Evolutionary conservation across 1,140 invertebrate genomes (phyloP), one percentile per base, ranked within the genome.

Genomic region (Campoletis sonorensis): DNA sequence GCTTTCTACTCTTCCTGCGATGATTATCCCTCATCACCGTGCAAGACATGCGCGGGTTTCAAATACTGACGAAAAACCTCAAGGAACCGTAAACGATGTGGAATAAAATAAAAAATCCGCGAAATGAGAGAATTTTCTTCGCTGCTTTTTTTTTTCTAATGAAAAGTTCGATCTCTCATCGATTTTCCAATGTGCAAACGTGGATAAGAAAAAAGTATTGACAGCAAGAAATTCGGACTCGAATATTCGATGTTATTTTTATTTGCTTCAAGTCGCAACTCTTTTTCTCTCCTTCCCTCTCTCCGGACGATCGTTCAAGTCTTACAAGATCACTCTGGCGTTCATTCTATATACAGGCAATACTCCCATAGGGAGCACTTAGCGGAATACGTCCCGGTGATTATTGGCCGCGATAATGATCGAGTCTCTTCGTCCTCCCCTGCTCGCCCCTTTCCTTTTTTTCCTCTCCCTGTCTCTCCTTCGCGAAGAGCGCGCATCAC

Each of bases 321-420:
- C 49, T 27, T 72, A 54, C 49, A 79, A 23, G 26, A 79, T 79
- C n/a, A n/a, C 68, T n/a, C n/a, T 67, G 68, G n/a, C 37, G 30
- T 77, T 54, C 40, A 37, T 15, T 70, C 30, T 70, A 33, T 33
- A 70, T 30, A n/a, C n/a, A 70, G 27, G 30, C n/a, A 70, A 77
- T 85, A 83, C 64, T 77, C 81, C 85, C 83, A 85, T 83, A 89
- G 86, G 88, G 89, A 90, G 84, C 88, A 89, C 89, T 90, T 91
- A 90, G 85, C 68, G 85, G 88, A 89, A 90, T 90, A 87, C 88
- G 87, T 90, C 88, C 86, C 86, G 80, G 88, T 90, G 90, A 91
- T 91, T 91, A 91, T 90, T 91, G 89, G 86, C 87, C 85, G 89
- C 88, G 90, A 91, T 91, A 91, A 91, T 90, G 87, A 90, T 91